Evolutionary conservation across 2,888 invertebrate genomes (phyloP).

Genomic region (Buathra laborator): DNA sequence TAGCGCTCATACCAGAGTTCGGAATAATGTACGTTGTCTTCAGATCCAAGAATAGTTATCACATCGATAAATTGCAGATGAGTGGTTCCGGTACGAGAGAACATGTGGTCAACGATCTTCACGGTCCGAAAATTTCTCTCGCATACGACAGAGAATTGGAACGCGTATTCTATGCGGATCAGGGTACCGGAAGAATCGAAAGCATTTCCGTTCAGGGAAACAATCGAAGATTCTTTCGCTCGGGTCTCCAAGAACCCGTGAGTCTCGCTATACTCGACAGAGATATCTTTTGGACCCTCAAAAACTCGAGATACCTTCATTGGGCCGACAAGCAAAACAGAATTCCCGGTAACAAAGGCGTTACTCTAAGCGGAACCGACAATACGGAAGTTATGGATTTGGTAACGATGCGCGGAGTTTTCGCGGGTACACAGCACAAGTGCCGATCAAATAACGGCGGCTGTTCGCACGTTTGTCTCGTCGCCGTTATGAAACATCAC

Average conservation of each 20-base stretch:
- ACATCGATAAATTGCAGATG: constrained; percentile 90
- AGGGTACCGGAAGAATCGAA: constrained; percentile 89
- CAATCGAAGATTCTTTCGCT: constrained; percentile 83
- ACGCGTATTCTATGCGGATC: constrained; percentile 90
- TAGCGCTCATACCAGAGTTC: constrained; percentile 89
- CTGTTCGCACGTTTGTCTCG: constrained; percentile 92
- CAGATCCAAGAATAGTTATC: constrained; percentile 77
- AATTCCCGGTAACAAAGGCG: constrained; percentile 81
- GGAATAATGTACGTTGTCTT: constrained; percentile 80
- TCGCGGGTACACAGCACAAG: constrained; percentile 85
- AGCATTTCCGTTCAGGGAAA: constrained; percentile 88
- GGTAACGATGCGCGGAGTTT: constrained; percentile 85
- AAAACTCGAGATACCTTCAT: constrained; percentile 87
- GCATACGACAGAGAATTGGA: constrained; percentile 87
- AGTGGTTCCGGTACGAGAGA: constrained; percentile 87
- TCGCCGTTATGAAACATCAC: constrained; percentile 76
- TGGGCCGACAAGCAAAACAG: constrained; percentile 87
- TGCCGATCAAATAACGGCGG: constrained; percentile 88
- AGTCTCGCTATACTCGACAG: constrained; percentile 88
- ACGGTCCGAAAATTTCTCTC: constrained; percentile 87
- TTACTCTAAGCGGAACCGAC: constrained; percentile 81
- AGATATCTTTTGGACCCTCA: constrained; percentile 90
- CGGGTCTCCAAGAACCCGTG: constrained; percentile 85
- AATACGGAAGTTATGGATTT: constrained; percentile 85
- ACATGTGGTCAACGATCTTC: constrained; percentile 83